A percentile compares a stretch with the other conserved stretches of the same genome.
Evolutionary conservation across 1,140 invertebrate species (phyloP).

Genomic region (Rhopalosiphum padi): DNA sequence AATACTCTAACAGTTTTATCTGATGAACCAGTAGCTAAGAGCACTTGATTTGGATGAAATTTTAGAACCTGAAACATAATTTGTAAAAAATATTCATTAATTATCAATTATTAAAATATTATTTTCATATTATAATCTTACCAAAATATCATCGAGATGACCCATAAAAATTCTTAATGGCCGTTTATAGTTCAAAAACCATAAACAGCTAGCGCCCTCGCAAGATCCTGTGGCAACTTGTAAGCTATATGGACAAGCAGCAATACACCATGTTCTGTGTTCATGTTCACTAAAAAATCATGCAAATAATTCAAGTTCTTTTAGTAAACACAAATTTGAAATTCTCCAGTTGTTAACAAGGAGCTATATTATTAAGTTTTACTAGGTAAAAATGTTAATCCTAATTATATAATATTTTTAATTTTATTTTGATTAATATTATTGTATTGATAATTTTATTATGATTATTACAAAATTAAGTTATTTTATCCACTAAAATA

Average conservation of each 20-base stretch:
- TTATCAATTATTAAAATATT: background rate
- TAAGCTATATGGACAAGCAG: background rate
- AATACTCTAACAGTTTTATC: conserved; percentile 40
- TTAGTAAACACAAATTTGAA: background rate
- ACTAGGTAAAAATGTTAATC: background rate
- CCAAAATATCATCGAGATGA: conserved; percentile 50
- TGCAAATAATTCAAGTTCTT: background rate
- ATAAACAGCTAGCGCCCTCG: conserved; percentile 16
- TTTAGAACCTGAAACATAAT: conserved; percentile 31
- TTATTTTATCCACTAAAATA: background rate
- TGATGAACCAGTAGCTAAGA: conserved; percentile 38
- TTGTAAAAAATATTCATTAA: background rate
- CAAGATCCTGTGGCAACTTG: conserved; percentile 36
- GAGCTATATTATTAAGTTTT: background rate
- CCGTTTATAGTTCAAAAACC: conserved; percentile 17
- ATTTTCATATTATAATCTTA: background rate
- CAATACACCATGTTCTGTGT: conserved; percentile 31
- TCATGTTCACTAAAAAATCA: conserved; percentile 11
- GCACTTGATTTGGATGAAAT: conserved; percentile 47
- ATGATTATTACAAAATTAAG: no score
- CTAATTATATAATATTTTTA: no score
- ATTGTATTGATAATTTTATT: no score
- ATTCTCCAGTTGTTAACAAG: background rate
- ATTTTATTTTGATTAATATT: no score
- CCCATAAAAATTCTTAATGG: conserved; percentile 27